Evolutionary conservation across 1,140 invertebrate species (phyloP).

Genomic region (Armadillidium nasatum): DNA sequence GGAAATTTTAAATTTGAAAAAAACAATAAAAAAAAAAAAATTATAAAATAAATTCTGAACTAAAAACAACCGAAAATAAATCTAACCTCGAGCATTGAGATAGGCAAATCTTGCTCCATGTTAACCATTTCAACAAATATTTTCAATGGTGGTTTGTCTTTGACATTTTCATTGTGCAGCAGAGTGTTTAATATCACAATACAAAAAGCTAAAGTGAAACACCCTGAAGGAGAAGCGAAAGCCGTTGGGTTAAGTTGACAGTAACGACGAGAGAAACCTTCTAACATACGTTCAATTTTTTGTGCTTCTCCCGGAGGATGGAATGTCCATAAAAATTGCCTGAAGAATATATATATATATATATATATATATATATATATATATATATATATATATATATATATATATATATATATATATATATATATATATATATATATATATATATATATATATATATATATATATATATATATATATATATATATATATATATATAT

Average conservation of each 20-base stretch:
- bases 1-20: no score
- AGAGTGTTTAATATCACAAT: neutral
- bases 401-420: no score
- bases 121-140: neutral
- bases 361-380: no score
- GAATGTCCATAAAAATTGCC: neutral
- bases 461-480: no score
- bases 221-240: neutral
- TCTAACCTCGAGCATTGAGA: neutral
- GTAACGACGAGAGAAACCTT: neutral
- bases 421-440: no score
- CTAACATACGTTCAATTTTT: conserved; percentile 4
- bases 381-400: no score
- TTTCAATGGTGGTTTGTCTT: neutral
- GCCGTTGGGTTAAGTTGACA: neutral
- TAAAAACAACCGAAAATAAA: neutral
- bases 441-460: no score
- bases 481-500: no score
- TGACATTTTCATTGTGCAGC: neutral
- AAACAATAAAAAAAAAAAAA: no score
- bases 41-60: neutral
- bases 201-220: neutral
- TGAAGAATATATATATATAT: neutral
- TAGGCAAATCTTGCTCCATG: neutral
- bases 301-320: neutral